Evolutionary conservation across 2,797 vertebrate species (phyloP), one percentile per base, ranked within the genome.

Genomic region (Pyrocephalus nanus): DNA sequence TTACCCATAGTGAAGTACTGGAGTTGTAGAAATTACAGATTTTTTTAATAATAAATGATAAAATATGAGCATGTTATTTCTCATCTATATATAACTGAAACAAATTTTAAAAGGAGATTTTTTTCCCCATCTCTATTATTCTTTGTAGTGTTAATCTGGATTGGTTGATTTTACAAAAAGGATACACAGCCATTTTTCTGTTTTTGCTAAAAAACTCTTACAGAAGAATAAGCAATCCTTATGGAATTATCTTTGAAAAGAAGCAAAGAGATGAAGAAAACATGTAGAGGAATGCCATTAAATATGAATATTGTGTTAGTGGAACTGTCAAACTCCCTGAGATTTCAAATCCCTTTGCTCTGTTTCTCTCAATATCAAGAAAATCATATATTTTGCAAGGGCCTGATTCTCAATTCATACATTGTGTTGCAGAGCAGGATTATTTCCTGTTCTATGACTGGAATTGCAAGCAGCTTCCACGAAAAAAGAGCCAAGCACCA

Each of bases 231-330:
- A 74, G 42, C 11, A 90, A 71, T 72, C 70, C 69, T 89, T 64
- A 60, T 57, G 67, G 85, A 71, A 88, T 77, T 83, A 34, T 36
- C 47, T 81, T 72, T 78, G 62, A 84, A 80, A 91, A 91, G 73
- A 84, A 85, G 62, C 25, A 84, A 84, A 47, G 3, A 45, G 43
- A 72, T 70, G 62, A 92, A 92, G 66, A 84, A 93, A 88, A 78
- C 19, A 61, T 0, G 0, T 26, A 65, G 50, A 71, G 42, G 61
- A 92, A 75, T 69, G 34, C 13, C 36, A 92, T 83, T 83, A 94
- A 94, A 93, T 81, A 81, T 75, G 38, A 81, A 88, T 78, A 81
- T 70, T 17, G 0, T 45, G 45, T 65, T 80, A 80, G 54, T 25
- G 30, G 36, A 90, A 88, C 57, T 88, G 53, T 61, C 78, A 91